A percentile compares a stretch with the other conserved stretches of the same genome.
These are phyloP conservation scores for Oreocharis arfaki DNA, from an alignment of 2,113 vertebrate genomes.

Conservation along the genomic window DNA sequence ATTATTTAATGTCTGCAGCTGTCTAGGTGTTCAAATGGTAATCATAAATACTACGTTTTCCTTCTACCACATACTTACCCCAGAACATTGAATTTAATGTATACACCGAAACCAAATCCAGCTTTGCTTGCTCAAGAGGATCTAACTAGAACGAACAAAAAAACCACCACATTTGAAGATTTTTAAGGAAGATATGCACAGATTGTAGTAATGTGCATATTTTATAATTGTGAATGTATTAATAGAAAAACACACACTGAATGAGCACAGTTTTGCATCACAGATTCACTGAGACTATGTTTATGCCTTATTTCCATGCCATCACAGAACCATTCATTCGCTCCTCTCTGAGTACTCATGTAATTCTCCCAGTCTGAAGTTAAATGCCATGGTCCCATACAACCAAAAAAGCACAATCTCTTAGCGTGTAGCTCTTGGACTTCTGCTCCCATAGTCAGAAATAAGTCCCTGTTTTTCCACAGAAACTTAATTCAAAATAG, in stretches of 20 bases:
- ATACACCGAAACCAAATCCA: slow-evolving; percentile 94
- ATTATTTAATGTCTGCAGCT: neutral
- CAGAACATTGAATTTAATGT: slow-evolving; percentile 95
- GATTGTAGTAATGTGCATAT: neutral
- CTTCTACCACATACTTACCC: slow-evolving; percentile 79
- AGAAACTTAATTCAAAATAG: neutral
- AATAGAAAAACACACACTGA: neutral
- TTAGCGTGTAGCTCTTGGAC: neutral
- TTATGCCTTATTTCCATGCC: neutral
- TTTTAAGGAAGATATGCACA: neutral
- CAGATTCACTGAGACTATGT: neutral
- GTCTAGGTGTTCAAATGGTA: neutral
- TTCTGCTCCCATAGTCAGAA: neutral
- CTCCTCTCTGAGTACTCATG: neutral
- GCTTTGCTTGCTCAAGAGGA: slow-evolving; percentile 92
- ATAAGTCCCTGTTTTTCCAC: neutral
- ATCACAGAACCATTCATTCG: neutral
- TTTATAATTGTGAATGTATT: neutral
- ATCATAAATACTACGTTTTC: neutral
- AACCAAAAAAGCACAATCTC: neutral
- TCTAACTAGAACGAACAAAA: slow-evolving; percentile 79
- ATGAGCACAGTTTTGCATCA: neutral
- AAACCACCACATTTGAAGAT: neutral
- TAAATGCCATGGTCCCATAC: neutral
- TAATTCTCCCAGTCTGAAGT: neutral